Evolutionary conservation across 2,888 invertebrate genomes (phyloP).

Genomic region (Druceiella hillmani): DNA sequence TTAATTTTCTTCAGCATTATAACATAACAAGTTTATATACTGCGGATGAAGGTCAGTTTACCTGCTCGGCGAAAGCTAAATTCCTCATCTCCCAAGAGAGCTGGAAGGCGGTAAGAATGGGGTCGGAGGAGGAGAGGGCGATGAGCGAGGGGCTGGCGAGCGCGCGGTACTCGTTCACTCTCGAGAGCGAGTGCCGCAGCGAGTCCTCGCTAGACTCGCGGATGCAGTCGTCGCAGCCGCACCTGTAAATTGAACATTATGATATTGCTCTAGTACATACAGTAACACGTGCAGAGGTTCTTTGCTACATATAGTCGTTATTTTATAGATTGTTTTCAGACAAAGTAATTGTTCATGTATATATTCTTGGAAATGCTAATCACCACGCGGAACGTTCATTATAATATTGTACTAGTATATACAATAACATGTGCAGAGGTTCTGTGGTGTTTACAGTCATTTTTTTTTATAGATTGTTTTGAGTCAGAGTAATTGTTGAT

Average conservation of each 20-base stretch:
- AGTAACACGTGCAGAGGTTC: too few relatives aligned
- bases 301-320: background rate
- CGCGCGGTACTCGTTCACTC: conserved; percentile 90
- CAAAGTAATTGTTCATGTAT: background rate
- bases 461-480: too few relatives aligned
- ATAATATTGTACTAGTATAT: too few relatives aligned
- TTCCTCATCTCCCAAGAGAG: conserved; percentile 91
- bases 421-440: too few relatives aligned
- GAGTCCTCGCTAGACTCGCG: conserved; percentile 68
- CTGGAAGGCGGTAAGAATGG: conserved; percentile 90
- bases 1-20: too few relatives aligned
- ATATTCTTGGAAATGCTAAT: too few relatives aligned
- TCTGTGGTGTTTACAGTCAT: too few relatives aligned
- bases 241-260: conserved; percentile 41
- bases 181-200: conserved; percentile 76
- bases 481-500: too few relatives aligned
- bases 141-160: conserved; percentile 91
- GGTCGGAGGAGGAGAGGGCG: conserved; percentile 87
- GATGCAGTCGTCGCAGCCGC: conserved; percentile 87
- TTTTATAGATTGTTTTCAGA: background rate
- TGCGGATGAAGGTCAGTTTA: conserved; percentile 23
- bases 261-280: too few relatives aligned
- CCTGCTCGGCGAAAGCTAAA: conserved; percentile 83
- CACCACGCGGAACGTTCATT: too few relatives aligned
- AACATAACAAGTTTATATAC: too few relatives aligned